A percentile compares a stretch with the other conserved stretches of the same genome.
phyloP scores from a whole-genome alignment of 2,113 vertebrate genomes.

The Gymnobelideus leadbeateri region DNA sequence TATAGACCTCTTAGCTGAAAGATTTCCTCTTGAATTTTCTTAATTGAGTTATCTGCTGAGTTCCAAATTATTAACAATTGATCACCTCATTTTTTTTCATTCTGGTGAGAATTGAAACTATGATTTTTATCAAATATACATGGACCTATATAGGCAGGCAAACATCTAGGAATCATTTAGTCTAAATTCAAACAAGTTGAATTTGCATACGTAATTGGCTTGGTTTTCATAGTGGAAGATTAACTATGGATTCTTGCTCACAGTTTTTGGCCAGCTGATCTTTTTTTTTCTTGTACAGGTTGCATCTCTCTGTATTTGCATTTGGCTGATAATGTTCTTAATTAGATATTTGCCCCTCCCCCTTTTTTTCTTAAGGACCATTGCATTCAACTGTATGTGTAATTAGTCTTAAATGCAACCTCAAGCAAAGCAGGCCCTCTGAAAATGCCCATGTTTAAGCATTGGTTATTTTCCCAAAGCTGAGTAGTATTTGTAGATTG shows the following conservation, averaged over 20 bases:
- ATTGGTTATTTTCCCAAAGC: conserved; percentile 36
- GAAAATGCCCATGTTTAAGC: conserved; percentile 25
- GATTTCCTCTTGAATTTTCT: conserved; percentile 27
- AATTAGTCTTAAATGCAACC: conserved; percentile 35
- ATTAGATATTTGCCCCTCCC: neutral
- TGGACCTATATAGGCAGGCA: neutral
- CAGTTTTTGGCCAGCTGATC: conserved; percentile 17
- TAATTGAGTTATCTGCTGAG: conserved; percentile 29
- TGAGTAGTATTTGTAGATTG: neutral
- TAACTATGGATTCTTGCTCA: neutral
- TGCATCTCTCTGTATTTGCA: neutral
- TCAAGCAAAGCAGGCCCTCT: conserved; percentile 42
- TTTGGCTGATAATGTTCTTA: conserved; percentile 47
- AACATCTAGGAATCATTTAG: neutral
- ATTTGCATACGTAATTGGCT: neutral
- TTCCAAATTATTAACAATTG: conserved; percentile 27
- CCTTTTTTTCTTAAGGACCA: neutral
- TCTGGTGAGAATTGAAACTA: neutral
- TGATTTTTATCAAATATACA: conserved; percentile 8
- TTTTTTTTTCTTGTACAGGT: neutral
- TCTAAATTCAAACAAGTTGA: neutral
- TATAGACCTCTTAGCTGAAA: neutral
- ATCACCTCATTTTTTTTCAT: conserved; percentile 23
- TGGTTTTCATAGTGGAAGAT: conserved; percentile 21
- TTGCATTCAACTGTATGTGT: neutral